Percentiles rank a stretch among this genome's conserved stretches.
Conservation (phyloP, 2,888 invertebrate genomes). For the Athetis lepigone region DNA sequence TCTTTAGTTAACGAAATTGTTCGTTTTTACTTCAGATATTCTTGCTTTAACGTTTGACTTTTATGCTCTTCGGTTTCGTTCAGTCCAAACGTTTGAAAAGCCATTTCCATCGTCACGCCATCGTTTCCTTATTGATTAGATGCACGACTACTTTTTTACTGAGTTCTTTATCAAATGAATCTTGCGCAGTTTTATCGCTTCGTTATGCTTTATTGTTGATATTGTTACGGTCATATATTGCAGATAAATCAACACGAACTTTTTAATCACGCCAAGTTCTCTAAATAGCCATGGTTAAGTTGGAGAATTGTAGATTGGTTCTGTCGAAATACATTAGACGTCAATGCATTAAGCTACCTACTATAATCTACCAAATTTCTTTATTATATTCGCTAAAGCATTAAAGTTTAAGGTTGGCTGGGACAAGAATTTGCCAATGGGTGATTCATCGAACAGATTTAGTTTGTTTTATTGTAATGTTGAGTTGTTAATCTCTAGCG, state of each 20-base stretch:
- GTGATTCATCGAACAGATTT: too few species aligned
- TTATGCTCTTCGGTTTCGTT: slow-evolving; percentile 25
- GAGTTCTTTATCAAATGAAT: slow-evolving; percentile 30
- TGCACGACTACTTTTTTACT: slow-evolving; percentile 34
- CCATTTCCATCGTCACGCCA: slow-evolving; percentile 53
- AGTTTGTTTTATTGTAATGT: too few species aligned
- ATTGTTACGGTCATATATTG: not conserved
- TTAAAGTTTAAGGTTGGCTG: too few species aligned
- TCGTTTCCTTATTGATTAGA: slow-evolving; percentile 50
- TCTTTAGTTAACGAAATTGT: slow-evolving; percentile 36
- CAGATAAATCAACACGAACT: not conserved
- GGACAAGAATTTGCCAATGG: too few species aligned
- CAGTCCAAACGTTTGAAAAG: slow-evolving; percentile 37
- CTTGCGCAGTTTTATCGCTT: slow-evolving; percentile 1
- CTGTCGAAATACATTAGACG: too few species aligned
- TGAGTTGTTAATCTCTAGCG: too few species aligned
- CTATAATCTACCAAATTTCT: too few species aligned
- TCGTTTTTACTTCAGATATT: slow-evolving; percentile 32
- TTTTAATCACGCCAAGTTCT: not conserved
- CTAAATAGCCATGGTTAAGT: too few species aligned
- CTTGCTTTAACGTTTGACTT: slow-evolving; percentile 23
- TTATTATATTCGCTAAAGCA: too few species aligned
- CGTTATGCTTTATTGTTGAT: not conserved
- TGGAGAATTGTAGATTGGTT: too few species aligned
- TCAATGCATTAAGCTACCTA: too few species aligned